phyloP scores from a whole-genome alignment of 1,140 invertebrate genomes.

The Nephila pilipes region DNA sequence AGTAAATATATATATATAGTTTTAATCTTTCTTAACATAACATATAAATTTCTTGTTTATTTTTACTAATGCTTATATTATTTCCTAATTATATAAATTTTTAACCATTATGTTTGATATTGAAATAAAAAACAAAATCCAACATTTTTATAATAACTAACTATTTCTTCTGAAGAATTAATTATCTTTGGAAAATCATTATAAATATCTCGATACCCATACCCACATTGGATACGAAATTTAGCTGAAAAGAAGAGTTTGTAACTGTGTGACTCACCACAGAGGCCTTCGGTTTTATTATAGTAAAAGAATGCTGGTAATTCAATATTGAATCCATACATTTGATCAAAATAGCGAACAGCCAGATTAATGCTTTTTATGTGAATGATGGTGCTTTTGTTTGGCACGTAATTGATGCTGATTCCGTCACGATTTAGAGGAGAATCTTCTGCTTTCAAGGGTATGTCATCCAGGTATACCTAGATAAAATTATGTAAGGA shows the following conservation, averaged over 20 bases:
- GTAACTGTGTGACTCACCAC: constrained; percentile 83
- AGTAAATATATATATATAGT: too few species aligned
- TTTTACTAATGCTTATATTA: too few species aligned
- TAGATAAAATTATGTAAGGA: neutral
- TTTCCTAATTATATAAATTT: too few species aligned
- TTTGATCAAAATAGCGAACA: constrained; percentile 80
- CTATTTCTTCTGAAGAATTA: too few species aligned
- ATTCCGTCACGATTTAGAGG: constrained; percentile 73
- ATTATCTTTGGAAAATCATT: neutral
- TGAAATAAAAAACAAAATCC: too few species aligned
- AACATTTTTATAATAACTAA: too few species aligned
- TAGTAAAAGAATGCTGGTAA: constrained; percentile 88
- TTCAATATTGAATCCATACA: constrained; percentile 84
- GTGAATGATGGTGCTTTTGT: constrained; percentile 77
- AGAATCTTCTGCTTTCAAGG: constrained; percentile 66
- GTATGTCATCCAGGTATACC: constrained; percentile 34
- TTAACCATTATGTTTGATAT: too few species aligned
- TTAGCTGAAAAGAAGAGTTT: too few species aligned
- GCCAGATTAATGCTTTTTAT: constrained; percentile 79
- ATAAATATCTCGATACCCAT: neutral
- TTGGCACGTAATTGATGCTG: constrained; percentile 68
- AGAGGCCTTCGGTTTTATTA: constrained; percentile 88
- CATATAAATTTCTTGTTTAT: too few species aligned
- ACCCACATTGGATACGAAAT: too few species aligned
- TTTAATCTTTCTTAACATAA: too few species aligned